Percentiles rank a stretch among this genome's conserved stretches.
Conservation (phyloP, 2,797 vertebrate genomes). For the Sphaeramia orbicularis region DNA sequence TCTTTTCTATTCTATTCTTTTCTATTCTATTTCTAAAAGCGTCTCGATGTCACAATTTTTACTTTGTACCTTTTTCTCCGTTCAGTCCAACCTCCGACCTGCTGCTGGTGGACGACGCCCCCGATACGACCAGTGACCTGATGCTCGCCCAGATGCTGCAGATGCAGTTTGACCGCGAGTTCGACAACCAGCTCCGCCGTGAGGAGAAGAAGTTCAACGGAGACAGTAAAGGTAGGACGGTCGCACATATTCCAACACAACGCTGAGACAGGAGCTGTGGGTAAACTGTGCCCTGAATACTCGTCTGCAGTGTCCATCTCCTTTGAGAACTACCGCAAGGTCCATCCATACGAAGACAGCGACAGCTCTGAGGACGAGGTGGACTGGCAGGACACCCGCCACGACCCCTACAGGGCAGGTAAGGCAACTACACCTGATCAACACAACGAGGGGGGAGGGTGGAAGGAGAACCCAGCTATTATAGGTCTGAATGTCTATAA, state of each 20-base stretch:
- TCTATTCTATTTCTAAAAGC: not conserved
- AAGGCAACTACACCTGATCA: not conserved
- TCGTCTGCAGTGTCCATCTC: conserved; percentile 93
- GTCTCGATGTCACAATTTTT: no score
- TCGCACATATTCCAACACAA: no score
- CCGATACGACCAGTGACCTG: conserved; percentile 92
- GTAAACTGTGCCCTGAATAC: not conserved
- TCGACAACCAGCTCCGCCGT: conserved; percentile 92
- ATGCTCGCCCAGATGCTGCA: conserved; percentile 98
- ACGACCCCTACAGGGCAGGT: conserved; percentile 96
- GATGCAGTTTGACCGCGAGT: conserved; percentile 97
- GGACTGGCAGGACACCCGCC: conserved; percentile 97
- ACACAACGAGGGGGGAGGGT: no score
- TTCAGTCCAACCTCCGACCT: conserved; percentile 80
- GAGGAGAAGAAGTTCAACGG: conserved; percentile 98
- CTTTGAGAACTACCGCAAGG: conserved; percentile 97
- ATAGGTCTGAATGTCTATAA: no score
- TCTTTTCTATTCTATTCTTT: not conserved
- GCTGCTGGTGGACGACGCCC: conserved; percentile 80
- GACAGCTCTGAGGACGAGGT: conserved; percentile 98
- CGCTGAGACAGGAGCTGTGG: no score
- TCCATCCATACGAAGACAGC: conserved; percentile 95
- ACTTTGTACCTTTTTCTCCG: not conserved
- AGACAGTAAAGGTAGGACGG: conserved; percentile 92
- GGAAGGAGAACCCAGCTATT: no score